Percentiles rank a stretch among this genome's conserved stretches.
Conservation (phyloP, 2,113 vertebrate species). For the Gavialis gangeticus region DNA sequence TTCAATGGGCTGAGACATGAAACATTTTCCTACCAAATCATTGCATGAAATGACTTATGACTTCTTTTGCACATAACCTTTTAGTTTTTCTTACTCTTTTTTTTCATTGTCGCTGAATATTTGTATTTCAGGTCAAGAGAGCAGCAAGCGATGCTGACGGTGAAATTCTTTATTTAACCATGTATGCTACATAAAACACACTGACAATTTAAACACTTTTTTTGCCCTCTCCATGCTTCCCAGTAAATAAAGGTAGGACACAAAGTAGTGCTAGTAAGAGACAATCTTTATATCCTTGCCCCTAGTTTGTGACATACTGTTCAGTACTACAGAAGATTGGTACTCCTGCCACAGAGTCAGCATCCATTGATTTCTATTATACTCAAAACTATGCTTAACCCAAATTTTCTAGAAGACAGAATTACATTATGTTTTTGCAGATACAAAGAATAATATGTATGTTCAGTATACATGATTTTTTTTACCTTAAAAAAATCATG, state of each 20-base stretch:
- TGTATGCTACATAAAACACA: background rate
- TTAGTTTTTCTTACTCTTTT: background rate
- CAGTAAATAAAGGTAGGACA: background rate
- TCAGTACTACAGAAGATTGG: background rate
- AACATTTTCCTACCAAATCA: conserved; percentile 52
- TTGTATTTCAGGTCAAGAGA: conserved; percentile 28
- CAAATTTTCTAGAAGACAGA: background rate
- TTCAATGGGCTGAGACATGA: conserved; percentile 61
- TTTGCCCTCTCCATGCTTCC: background rate
- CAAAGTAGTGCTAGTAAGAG: background rate
- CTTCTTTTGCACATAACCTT: background rate
- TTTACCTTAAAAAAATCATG: too few species aligned
- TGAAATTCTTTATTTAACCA: background rate
- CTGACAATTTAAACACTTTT: background rate
- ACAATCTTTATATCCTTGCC: background rate
- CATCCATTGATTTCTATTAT: background rate
- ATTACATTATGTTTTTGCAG: background rate
- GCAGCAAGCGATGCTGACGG: background rate
- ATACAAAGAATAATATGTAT: background rate
- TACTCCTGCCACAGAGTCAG: background rate
- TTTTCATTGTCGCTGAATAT: conserved; percentile 39
- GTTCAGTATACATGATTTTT: background rate
- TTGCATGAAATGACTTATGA: conserved; percentile 49
- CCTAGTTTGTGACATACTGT: background rate
- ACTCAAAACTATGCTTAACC: background rate